Evolutionary conservation across 2,113 vertebrate species (phyloP).

Genomic region (Synchiropus splendidus): DNA sequence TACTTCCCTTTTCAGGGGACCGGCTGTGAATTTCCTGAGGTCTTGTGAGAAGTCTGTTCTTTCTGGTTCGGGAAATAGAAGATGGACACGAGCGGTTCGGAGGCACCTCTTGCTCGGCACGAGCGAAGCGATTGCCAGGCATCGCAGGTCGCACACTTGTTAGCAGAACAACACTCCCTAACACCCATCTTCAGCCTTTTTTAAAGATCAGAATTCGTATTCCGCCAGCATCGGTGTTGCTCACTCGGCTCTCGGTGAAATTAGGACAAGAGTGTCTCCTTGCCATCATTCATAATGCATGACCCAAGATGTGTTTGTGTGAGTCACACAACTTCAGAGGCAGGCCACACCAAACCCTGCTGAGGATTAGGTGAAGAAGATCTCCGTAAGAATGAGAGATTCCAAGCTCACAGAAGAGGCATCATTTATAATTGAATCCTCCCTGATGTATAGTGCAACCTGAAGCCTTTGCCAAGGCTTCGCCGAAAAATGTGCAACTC

Average conservation of each 20-base stretch:
- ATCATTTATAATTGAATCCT: slow-evolving; percentile 69
- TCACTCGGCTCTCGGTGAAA: slow-evolving; percentile 38
- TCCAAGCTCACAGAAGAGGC: slow-evolving; percentile 57
- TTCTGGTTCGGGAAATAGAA: slow-evolving; percentile 22
- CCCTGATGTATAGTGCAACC: slow-evolving; percentile 48
- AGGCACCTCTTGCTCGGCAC: no score
- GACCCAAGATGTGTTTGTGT: slow-evolving; percentile 26
- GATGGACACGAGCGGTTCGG: not conserved
- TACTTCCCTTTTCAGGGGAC: slow-evolving; percentile 35
- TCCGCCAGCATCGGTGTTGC: slow-evolving; percentile 25
- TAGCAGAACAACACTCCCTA: no score
- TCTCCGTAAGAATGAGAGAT: slow-evolving; percentile 55
- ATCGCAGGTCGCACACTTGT: no score
- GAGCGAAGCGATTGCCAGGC: no score
- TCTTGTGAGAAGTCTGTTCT: slow-evolving; percentile 50
- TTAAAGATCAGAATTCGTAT: slow-evolving; percentile 25
- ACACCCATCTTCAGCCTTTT: no score
- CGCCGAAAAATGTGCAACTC: slow-evolving; percentile 27
- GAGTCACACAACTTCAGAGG: slow-evolving; percentile 39
- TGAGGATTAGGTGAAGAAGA: slow-evolving; percentile 60
- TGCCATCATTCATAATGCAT: slow-evolving; percentile 58
- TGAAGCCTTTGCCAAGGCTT: slow-evolving; percentile 49
- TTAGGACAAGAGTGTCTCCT: slow-evolving; percentile 48
- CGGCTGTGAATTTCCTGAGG: slow-evolving; percentile 48
- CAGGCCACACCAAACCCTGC: slow-evolving; percentile 42